These are phyloP conservation scores for Drosophila sordidula DNA, from an alignment of 2,888 invertebrate genomes.

Conservation along the genomic window DNA sequence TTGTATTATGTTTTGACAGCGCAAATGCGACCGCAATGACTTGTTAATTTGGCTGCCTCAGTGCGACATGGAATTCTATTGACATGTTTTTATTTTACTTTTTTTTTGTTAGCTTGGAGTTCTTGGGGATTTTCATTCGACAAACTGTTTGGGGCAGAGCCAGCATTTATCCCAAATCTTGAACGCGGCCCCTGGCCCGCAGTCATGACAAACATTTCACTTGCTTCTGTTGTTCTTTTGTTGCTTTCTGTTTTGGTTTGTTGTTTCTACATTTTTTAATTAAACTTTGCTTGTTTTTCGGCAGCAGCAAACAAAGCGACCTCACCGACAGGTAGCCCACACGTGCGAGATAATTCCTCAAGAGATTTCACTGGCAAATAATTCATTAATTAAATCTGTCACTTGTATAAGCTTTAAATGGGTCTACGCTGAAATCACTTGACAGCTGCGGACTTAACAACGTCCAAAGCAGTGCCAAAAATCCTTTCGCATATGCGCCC, in stretches of 20 bases:
- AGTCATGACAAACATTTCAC: conserved; percentile 37
- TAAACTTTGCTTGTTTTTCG: conserved; percentile 33
- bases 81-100: conserved; percentile 8
- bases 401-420: conserved; percentile 21
- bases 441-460: neutral
- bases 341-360: conserved; percentile 41
- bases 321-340: conserved; percentile 37
- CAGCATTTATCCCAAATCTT: conserved; percentile 8
- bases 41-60: conserved; percentile 56
- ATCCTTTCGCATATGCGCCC: neutral
- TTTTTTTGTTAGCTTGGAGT: neutral
- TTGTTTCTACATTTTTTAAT: conserved; percentile 44
- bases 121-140: conserved; percentile 14
- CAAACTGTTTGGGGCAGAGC: neutral
- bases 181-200: conserved; percentile 20
- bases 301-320: conserved; percentile 31
- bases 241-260: conserved; percentile 15
- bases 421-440: conserved; percentile 4
- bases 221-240: conserved; percentile 17
- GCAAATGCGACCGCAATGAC: conserved; percentile 59
- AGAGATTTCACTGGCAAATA: conserved; percentile 35
- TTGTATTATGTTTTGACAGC: conserved; percentile 28
- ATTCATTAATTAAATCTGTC: conserved; percentile 53
- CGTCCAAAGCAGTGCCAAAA: neutral
- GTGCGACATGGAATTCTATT: conserved; percentile 57